Base-by-base conservation (phyloP, 2,888 invertebrate species). In the Phania funesta region DNA sequence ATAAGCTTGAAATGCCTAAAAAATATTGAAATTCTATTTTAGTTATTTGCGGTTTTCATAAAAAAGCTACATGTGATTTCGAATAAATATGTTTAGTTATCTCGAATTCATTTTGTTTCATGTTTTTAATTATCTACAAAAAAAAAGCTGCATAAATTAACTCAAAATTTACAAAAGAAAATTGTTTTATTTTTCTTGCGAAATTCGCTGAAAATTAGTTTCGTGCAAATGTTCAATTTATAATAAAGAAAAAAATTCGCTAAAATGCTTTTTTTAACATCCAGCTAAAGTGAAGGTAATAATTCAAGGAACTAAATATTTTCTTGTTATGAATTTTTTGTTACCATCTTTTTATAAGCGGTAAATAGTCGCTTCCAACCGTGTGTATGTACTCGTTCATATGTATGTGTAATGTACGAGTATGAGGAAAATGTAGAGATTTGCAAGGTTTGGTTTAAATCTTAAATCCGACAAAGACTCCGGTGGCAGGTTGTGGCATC, bases 301-400 rank as follows among this genome's bases (percentile, higher is more conserved):
- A 71, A 44, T 73, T 73, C 58, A 78, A 73, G 78, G 78, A 79
- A 79, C 78, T 58, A 44, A n/a, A n/a, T n/a, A n/a, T n/a, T 70
- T 46, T 48, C 38, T 38, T 38, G 18, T n/a, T 9, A 41, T 16
- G 2, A 46, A 3, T 70, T 56, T 71, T 29, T 64, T 65, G n/a
- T 44, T n/a, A 4, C 8, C 46, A 58, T 16, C 11, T n/a, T 6
- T 73, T 62, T 29, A 5, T 18, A 29, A 18, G 29, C 20, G 20
- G 11, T 46, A 26, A 22, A 24, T 22, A 22, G 6, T 24, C 44
- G 35, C 32, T 41, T n/a, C 16, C 32, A 44, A 26, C 18, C 26
- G 35, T 26, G n/a, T n/a, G n/a, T n/a, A n/a, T n/a, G n/a, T n/a
- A n/a, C n/a, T n/a, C n/a, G n/a, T n/a, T n/a, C n/a, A n/a, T n/a